Percentiles rank a stretch among this genome's conserved stretches.
Evolutionary conservation across 2,797 vertebrate genomes (phyloP).

Genomic region (Melanotaenia pygmaea): DNA sequence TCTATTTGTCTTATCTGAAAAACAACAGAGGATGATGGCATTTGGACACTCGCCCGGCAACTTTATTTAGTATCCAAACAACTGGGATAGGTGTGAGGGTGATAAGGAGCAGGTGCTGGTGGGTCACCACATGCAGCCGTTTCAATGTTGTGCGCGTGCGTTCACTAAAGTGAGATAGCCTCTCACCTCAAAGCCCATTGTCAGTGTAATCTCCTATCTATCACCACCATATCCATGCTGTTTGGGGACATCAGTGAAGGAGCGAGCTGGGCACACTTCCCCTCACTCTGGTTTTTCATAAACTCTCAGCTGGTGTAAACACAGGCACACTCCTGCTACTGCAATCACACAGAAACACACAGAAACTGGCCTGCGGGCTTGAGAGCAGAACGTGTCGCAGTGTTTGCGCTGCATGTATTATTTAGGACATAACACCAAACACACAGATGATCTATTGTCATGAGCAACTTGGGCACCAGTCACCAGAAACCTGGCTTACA

Average conservation of each 20-base stretch:
- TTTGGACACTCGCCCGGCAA: conserved; percentile 35
- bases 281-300: conserved; percentile 58
- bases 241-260: conserved; percentile 82
- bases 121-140: conserved; percentile 27
- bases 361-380: conserved; percentile 52
- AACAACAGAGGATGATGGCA: conserved; percentile 28
- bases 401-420: conserved; percentile 74
- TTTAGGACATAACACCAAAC: conserved; percentile 77
- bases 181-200: conserved; percentile 58
- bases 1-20: conserved; percentile 38
- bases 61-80: conserved; percentile 77
- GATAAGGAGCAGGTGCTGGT: conserved; percentile 68
- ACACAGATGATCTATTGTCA: conserved; percentile 74
- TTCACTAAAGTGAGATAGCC: conserved; percentile 45
- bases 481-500: conserved; percentile 42
- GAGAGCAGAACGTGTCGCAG: conserved; percentile 49
- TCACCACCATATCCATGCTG: conserved; percentile 73
- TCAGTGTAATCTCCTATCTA: conserved; percentile 56
- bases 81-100: conserved; percentile 55
- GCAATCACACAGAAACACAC: conserved; percentile 36
- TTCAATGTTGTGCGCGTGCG: conserved; percentile 30
- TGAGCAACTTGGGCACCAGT: conserved; percentile 56
- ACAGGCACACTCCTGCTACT: conserved; percentile 73
- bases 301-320: conserved; percentile 73
- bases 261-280: conserved; percentile 70